Evolutionary conservation across 2,888 invertebrate species (phyloP).

Genomic region (Noctuana brunneofusca): DNA sequence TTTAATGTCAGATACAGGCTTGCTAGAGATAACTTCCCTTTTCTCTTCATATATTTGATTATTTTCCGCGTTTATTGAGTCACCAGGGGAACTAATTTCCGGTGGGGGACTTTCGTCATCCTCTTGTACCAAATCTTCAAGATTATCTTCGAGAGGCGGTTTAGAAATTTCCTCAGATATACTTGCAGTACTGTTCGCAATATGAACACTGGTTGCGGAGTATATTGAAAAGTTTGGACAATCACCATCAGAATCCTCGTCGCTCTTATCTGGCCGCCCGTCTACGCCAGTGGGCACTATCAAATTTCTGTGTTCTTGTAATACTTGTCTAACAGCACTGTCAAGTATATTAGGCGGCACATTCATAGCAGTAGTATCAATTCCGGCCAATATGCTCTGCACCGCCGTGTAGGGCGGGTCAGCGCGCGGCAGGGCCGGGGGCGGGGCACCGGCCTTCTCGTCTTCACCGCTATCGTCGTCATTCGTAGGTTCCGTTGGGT

Average conservation of each 20-base stretch:
- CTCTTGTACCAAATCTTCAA: conserved; percentile 55
- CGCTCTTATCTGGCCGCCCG: conserved; percentile 57
- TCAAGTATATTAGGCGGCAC: conserved; percentile 60
- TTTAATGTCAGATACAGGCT: conserved; percentile 38
- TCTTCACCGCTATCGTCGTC: conserved; percentile 68
- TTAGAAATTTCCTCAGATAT: conserved; percentile 39
- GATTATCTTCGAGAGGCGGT: conserved; percentile 41
- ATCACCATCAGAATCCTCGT: conserved; percentile 84
- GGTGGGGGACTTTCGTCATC: conserved; percentile 50
- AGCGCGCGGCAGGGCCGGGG: conserved; percentile 32
- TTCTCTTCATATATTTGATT: conserved; percentile 22
- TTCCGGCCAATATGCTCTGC: conserved; percentile 51
- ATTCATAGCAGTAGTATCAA: conserved; percentile 48
- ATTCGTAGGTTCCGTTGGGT: conserved; percentile 80
- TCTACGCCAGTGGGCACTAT: conserved; percentile 45
- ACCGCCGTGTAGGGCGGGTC: conserved; percentile 41
- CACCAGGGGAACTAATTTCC: conserved; percentile 34
- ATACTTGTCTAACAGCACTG: conserved; percentile 65
- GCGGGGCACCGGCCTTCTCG: conserved; percentile 29
- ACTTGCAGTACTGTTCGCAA: conserved; percentile 78
- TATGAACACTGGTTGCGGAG: conserved; percentile 90
- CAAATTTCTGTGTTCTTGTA: conserved; percentile 64
- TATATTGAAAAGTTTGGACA: conserved; percentile 94
- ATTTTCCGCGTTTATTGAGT: conserved; percentile 8
- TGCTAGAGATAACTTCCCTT: conserved; percentile 15